Conservation (phyloP, 2,888 invertebrate genomes). For the Apodemia mormo region DNA sequence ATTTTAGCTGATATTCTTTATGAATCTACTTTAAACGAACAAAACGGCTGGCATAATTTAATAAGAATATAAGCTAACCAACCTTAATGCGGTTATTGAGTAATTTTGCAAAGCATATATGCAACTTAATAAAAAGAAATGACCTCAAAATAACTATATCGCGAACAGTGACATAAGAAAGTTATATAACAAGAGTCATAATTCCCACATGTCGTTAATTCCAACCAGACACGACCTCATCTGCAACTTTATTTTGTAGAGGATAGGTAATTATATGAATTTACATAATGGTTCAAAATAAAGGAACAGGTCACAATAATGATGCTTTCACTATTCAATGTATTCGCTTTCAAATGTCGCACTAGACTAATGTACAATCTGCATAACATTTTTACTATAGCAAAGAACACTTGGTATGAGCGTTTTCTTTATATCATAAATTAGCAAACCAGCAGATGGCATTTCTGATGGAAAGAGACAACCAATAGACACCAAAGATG, state of each 20-base stretch:
- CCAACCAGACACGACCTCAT: constrained; percentile 27
- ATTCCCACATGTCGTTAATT: constrained; percentile 30
- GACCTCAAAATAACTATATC: constrained; percentile 29
- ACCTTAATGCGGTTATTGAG: not conserved
- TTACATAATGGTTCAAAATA: constrained; percentile 37
- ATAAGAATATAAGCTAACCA: no score
- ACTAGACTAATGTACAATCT: not conserved
- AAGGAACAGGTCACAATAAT: constrained; percentile 38
- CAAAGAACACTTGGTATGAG: not conserved
- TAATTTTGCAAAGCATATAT: not conserved
- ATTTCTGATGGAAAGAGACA: no score
- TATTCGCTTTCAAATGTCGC: constrained; percentile 31
- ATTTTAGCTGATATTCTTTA: no score
- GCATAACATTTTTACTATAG: not conserved
- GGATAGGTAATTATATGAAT: not conserved
- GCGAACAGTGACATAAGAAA: constrained; percentile 33
- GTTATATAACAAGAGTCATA: constrained; percentile 28
- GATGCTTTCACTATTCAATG: constrained; percentile 48
- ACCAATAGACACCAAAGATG: no score
- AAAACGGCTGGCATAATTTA: no score
- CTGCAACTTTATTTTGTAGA: constrained; percentile 17
- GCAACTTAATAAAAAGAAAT: constrained; percentile 13
- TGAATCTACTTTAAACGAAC: no score
- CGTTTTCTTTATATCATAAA: no score
- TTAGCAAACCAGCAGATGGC: no score